Base-by-base conservation (phyloP, 2,797 vertebrate genomes). In the Smutsia gigantea region DNA sequence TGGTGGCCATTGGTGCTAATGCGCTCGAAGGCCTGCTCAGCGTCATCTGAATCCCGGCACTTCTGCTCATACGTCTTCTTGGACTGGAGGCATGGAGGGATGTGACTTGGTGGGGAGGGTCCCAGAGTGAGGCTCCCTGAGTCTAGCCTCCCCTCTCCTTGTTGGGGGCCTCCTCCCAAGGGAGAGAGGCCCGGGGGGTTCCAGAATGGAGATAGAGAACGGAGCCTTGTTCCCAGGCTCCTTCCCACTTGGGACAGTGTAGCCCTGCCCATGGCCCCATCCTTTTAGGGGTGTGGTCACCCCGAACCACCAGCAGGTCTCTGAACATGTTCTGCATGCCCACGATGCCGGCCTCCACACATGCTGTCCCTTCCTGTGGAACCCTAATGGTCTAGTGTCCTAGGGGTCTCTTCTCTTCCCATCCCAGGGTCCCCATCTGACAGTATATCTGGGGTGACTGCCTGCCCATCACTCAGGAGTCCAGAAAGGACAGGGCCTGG, bases 51-150 rank as follows among this genome's bases (percentile, higher is more conserved):
- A 0, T 99, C 99, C 94, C 69, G 99, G 98, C 99, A 99, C 96
- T 98, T 99, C 98, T 99, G 99, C 77, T 99, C 99, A 0, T 99
- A 99, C 0, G 90, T 98, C 97, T 98, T 99, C 98, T 99, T 99
- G 31, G 99, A 99, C 99, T 99, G 95, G 4, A 95, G 6, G 21
- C 5, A 23, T n/a, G 79, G 95, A 95, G 23, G 27, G 69, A 37
- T n/a, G 0, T n/a, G 42, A 66, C n/a, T 53, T 34, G 34, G 0
- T n/a, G n/a, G 27, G 51, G 27, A 2, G 7, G 46, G 39, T 2
- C 46, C 71, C 88, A 63, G 74, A 25, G 8, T 57, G 37, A 82
- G 18, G n/a, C 8, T 77, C n/a, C 57, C 55, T 75, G 23, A 86
- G 34, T 69, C 74, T 12, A 46, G 51, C 46, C 78, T 72, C 72